Conservation (phyloP, 2,888 invertebrate genomes). For the Heliothis peltigera region DNA sequence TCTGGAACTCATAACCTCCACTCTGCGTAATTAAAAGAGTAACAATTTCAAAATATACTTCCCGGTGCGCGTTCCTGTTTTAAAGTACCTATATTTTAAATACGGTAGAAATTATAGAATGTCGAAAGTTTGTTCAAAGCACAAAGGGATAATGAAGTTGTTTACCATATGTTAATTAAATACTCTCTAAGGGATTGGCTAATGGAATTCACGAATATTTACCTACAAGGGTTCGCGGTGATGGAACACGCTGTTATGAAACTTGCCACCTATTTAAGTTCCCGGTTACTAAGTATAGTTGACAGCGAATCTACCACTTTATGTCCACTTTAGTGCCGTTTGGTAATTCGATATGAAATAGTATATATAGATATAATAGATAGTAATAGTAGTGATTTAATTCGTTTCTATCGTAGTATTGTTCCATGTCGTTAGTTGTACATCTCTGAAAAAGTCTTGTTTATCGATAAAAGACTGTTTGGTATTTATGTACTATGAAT, state of each 20-base stretch:
- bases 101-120: constrained; percentile 62
- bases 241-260: constrained; percentile 54
- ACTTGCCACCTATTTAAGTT: constrained; percentile 46
- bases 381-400: too few relatives aligned
- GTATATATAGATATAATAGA: too few relatives aligned
- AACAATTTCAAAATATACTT: constrained; percentile 43
- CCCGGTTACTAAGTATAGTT: constrained; percentile 28
- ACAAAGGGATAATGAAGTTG: constrained; percentile 79
- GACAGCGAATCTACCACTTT: constrained; percentile 55
- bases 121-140: constrained; percentile 69
- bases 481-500: too few relatives aligned
- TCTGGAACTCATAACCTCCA: constrained; percentile 38
- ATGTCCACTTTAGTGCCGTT: constrained; percentile 46
- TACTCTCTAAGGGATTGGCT: constrained; percentile 76
- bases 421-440: neutral
- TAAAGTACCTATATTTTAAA: constrained; percentile 61
- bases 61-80: constrained; percentile 26
- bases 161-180: constrained; percentile 84
- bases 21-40: constrained; percentile 38
- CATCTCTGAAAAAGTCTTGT: neutral
- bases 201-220: constrained; percentile 79
- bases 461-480: too few relatives aligned
- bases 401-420: constrained; percentile 1
- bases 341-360: constrained; percentile 13
- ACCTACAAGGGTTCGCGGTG: constrained; percentile 64